Evolutionary conservation across 1,140 invertebrate species (phyloP).

Genomic region (Patella vulgata): DNA sequence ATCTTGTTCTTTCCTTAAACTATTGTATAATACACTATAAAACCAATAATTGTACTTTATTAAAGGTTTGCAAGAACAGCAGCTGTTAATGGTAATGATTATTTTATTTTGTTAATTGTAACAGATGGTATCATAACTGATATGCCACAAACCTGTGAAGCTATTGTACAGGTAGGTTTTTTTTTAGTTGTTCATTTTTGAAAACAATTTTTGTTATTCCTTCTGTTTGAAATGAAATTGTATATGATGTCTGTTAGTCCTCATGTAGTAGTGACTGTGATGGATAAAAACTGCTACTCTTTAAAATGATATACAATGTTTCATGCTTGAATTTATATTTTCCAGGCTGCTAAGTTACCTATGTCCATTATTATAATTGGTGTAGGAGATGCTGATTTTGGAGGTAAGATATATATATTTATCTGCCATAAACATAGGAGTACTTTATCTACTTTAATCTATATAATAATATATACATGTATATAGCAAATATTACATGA

Average conservation of each 20-base stretch:
- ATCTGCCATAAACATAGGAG: too few relatives aligned
- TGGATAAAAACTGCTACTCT: not conserved
- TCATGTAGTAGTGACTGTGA: not conserved
- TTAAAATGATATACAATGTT: too few relatives aligned
- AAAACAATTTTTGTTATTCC: not conserved
- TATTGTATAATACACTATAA: too few relatives aligned
- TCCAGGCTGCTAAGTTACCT: slow-evolving; percentile 60
- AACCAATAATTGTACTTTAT: too few relatives aligned
- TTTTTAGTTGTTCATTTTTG: not conserved
- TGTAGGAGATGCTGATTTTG: slow-evolving; percentile 65
- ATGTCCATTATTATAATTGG: slow-evolving; percentile 66
- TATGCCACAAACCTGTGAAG: slow-evolving; percentile 63
- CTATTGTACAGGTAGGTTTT: slow-evolving; percentile 60
- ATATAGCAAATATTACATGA: too few relatives aligned
- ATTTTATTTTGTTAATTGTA: slow-evolving; percentile 65
- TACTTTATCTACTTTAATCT: too few relatives aligned
- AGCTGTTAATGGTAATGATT: slow-evolving; percentile 51
- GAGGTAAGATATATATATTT: slow-evolving; percentile 52
- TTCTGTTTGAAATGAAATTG: not conserved
- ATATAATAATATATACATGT: too few relatives aligned
- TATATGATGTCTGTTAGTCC: not conserved
- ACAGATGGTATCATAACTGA: slow-evolving; percentile 67
- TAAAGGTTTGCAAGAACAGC: slow-evolving; percentile 60
- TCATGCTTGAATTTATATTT: too few relatives aligned
- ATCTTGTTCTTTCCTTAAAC: too few relatives aligned